phyloP scores from a whole-genome alignment of 2,113 vertebrate species.

The Macaca fascicularis region T2T-MFA8v1.1 NC_088375.1:159691001-159691500 shows the following conservation, averaged over 20 bases:
- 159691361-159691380: slow-evolving; percentile 20
- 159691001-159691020: neutral
- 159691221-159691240: slow-evolving; percentile 20
- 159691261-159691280: neutral
- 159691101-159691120: neutral
- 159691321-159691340: neutral
- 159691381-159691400: neutral
- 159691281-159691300: neutral
- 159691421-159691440: neutral
- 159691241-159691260: neutral
- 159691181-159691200: neutral
- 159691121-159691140: neutral
- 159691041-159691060: neutral
- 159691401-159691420: neutral
- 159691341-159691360: neutral
- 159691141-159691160: neutral
- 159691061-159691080: neutral
- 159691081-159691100: neutral
- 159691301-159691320: neutral
- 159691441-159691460: neutral
- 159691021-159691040: neutral
- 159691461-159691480: neutral
- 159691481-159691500: neutral
- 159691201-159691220: neutral
- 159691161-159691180: slow-evolving; percentile 38